Base-by-base conservation (phyloP, 2,797 vertebrate species). In the Sebastes trivittatus region DNA sequence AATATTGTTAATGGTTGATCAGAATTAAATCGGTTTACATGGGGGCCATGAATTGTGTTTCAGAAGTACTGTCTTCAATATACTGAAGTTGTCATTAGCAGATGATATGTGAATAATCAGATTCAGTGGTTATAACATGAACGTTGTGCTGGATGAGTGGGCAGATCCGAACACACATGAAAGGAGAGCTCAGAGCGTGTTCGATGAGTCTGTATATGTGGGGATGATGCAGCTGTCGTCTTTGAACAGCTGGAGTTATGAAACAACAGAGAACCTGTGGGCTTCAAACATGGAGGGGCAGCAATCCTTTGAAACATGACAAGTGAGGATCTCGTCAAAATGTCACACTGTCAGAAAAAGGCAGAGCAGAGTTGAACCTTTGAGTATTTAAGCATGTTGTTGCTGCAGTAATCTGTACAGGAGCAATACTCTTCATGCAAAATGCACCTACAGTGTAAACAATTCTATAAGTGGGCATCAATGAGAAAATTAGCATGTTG, bases 161-260 rank as follows among this genome's bases (percentile, higher is more conserved):
- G 58, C 38, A 69, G 73, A 82, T 83, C 56, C 58, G 29, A 73
- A 16, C 84, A 88, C 92, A 88, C 92, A 93, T 94, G 85, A 95
- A 94, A 94, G 90, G 29, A 82, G 75, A 78, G 68, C 61, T 90
- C 81, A 56, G 86, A 92, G 74, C 76, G 16, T 78, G 72, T 88
- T 78, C 85, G 81, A 85, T 61, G 65, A 76, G 58, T 65, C 22
- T 77, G 72, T 77, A 4, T 62, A 18, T 61, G 84, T 64, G 77
- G 55, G 63, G 42, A 67, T 7, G 77, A 81, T 25, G 76, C 62
- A 78, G 80, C 55, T n/a, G 2, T 22, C 62, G 82, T 76, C 75
- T 89, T 85, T 91, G 84, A 91, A 88, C 80, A 79, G 81, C 72
- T 87, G 68, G 60, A 79, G 81, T 77, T 42, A 58, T 55, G 34